Evolutionary conservation across 2,113 vertebrate species (phyloP).

Genomic region (Damaliscus lunatus): DNA sequence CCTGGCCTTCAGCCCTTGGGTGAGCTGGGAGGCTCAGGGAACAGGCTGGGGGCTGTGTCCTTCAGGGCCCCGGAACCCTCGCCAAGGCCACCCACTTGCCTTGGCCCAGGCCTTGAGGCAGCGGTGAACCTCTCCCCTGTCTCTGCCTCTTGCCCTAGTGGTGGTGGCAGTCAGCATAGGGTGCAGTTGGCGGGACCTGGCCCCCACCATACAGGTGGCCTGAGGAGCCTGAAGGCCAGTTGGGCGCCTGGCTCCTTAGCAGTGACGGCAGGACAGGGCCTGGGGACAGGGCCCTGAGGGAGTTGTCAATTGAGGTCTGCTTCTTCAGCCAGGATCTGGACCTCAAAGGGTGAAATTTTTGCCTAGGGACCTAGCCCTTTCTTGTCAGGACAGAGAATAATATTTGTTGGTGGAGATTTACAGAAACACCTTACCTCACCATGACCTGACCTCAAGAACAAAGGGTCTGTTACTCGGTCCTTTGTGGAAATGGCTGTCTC

Average conservation of each 20-base stretch:
- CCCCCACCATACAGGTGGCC: background rate
- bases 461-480: background rate
- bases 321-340: background rate
- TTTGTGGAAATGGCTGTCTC: background rate
- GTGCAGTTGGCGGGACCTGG: background rate
- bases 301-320: background rate
- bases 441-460: background rate
- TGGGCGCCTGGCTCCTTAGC: background rate
- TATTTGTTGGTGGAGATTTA: background rate
- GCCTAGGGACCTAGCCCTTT: background rate
- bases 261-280: fast-evolving
- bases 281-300: background rate
- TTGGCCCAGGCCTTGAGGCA: background rate
- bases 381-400: background rate
- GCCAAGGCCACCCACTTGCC: background rate
- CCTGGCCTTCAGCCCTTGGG: background rate
- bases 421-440: background rate
- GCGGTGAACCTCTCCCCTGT: fast-evolving
- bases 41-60: background rate
- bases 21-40: background rate
- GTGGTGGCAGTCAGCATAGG: background rate
- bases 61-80: background rate
- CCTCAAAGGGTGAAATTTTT: background rate
- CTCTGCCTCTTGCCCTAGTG: background rate
- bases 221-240: background rate